Percentiles rank a stretch among this genome's conserved stretches.
Conservation (phyloP, 2,888 invertebrate genomes). For the Drosophila niveifrons region DNA sequence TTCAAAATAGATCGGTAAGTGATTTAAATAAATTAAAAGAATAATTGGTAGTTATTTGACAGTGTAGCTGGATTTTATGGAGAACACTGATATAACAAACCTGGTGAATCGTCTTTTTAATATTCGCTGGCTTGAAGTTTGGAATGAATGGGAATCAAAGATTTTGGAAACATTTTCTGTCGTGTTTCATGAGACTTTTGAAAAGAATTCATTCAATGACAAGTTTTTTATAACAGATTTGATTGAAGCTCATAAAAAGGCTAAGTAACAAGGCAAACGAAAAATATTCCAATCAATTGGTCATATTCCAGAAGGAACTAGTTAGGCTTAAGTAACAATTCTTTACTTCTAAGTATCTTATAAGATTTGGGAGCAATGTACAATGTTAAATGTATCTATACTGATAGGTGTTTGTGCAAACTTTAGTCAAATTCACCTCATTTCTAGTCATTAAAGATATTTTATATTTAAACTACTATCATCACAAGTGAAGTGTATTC, state of each 20-base stretch:
- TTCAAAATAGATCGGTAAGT: conserved; percentile 56
- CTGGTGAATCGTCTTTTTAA: not conserved
- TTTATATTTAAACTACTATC: too few relatives aligned
- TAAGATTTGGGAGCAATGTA: too few relatives aligned
- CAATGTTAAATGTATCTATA: too few relatives aligned
- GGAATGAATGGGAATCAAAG: not conserved
- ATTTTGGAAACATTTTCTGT: not conserved
- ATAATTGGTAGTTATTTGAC: not conserved
- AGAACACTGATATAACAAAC: not conserved
- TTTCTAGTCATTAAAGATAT: too few relatives aligned
- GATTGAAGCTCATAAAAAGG: not conserved
- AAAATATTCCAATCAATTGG: not conserved
- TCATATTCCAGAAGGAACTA: not conserved
- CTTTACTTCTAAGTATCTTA: too few relatives aligned
- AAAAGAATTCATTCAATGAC: not conserved
- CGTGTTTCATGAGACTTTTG: not conserved
- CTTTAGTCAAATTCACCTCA: too few relatives aligned
- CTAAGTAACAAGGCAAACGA: not conserved
- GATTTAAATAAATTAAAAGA: not conserved
- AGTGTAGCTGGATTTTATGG: conserved; percentile 54
- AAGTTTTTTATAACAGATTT: not conserved
- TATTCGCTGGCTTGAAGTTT: not conserved
- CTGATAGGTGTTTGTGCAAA: too few relatives aligned
- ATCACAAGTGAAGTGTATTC: too few relatives aligned
- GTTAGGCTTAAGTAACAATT: too few relatives aligned